Evolutionary conservation across 1,140 invertebrate genomes (phyloP), one percentile per base, ranked within the genome.

Genomic region (Euwallacea fornicatus): DNA sequence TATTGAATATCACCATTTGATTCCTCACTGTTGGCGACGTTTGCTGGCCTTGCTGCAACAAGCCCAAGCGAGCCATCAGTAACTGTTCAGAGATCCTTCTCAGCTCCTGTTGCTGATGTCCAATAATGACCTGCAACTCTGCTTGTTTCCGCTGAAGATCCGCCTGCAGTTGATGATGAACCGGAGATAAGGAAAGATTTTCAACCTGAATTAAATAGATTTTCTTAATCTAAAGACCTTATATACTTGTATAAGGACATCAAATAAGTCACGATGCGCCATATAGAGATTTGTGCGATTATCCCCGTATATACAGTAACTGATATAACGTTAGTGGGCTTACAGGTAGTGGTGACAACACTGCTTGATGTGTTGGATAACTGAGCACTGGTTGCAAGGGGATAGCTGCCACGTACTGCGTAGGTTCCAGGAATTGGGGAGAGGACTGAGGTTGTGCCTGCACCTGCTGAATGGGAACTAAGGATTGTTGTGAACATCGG

Each of bases 91-190:
- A 93, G 3, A 95, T 91, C 71, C 89, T 86, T 53, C 90, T 84
- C 71, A 96, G 79, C 80, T 95, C 93, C 78, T 94, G 92, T 77
- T 95, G 93, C 76, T 95, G 93, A 75, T 92, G 88, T 41, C 91
- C 87, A 67, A 95, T 95, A 73, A 93, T 84, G 76, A 93, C 89
- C 75, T 95, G 92, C 42, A 95, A 82, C 79, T 94, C 89, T 73
- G 92, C 91, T 74, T 95, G 93, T 75, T 94, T 94, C 2, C 89
- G 86, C 78, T 93, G 90, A 76, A 95, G 79, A 80, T 93, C 90
- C 76, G 90, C 90, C 81, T 91, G 88, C 11, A 80, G 66, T 55
- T 86, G 85, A 43, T 85, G 86, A 76, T 90, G 90, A 7, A 86
- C 84, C 0, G 87, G 72, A 13, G 83, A 86, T 2, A 84, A 78